Base-by-base conservation (phyloP, 2,113 vertebrate genomes). In the Verasper variegatus region DNA sequence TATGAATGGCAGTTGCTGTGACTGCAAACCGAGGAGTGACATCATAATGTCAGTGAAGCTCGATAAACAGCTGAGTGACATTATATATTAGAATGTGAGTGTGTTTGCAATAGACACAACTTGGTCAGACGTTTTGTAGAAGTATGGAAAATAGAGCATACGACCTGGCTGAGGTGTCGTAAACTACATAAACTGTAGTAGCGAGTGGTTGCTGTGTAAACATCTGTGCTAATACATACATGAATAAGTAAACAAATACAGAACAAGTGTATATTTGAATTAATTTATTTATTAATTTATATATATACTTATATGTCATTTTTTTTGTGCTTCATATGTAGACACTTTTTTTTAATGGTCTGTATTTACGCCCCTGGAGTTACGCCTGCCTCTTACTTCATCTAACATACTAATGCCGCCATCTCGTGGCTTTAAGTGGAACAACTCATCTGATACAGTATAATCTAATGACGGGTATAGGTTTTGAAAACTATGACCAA, bases 1-100 rank as follows among this genome's bases (percentile, higher is more conserved):
- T 64, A 61, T 74, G 69, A 78, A 18, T 18, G 47, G 47, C 54
- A 17, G 62, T 24, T 24, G 24, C 24, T 24, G 24, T 24, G 1
- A 24, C 59, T 37, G 35, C 64, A 78, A 64, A 76, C 42, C 71
- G 20, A 21, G 61, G 37, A 12, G 35, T 49, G 23, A 4, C 8
- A 56, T 8, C 37, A 49, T 49, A 55, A 35, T 26, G 21, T 27
- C 12, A 17, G 9, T 20, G 37, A 47, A 51, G 20, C 47, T 21
- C 0, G 0, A 64, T 77, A 73, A 75, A 61, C 26, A 47, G 61
- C 67, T 61, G 49, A 75, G 80, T 21, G 4, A 54, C 21, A 80
- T 82, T 71, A 76, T 78, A 84, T 71, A 81, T 80, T 85, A 24
- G 80, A 68, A 37, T 37, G 35, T 37, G 8, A 51, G 49, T 51